Conservation (phyloP, 2,888 invertebrate genomes). For the Limnephilus auricula region DNA sequence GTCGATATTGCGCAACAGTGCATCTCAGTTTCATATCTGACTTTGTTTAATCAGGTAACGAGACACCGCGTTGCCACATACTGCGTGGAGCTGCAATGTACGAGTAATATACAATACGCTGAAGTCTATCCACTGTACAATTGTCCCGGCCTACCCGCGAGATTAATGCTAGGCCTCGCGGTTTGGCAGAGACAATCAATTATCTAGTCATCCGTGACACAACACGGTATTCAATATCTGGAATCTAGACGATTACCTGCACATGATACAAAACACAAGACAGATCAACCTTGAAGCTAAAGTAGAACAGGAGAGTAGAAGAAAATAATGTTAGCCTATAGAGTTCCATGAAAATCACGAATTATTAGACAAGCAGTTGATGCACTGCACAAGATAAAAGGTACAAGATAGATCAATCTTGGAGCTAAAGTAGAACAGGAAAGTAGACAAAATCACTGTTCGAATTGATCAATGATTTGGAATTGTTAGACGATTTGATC, state of each 20-base stretch:
- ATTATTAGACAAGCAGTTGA: too few relatives aligned
- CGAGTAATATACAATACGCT: background rate
- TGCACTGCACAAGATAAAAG: too few relatives aligned
- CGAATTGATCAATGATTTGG: too few relatives aligned
- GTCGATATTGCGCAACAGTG: constrained; percentile 21
- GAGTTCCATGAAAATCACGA: too few relatives aligned
- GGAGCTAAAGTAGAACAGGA: too few relatives aligned
- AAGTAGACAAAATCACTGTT: too few relatives aligned
- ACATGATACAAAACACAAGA: background rate
- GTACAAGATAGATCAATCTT: too few relatives aligned
- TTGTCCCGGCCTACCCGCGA: background rate
- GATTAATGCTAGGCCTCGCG: constrained; percentile 16
- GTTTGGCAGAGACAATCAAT: constrained; percentile 19
- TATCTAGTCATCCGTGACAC: background rate
- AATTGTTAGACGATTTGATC: too few relatives aligned
- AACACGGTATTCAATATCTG: background rate
- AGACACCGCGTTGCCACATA: constrained; percentile 17
- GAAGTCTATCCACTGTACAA: background rate
- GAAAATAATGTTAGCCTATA: too few relatives aligned
- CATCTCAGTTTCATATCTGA: constrained; percentile 19
- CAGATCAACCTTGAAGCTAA: background rate
- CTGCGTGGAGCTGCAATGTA: constrained; percentile 23
- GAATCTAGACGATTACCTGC: background rate
- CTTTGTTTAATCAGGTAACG: constrained; percentile 8
- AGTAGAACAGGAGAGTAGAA: too few relatives aligned